Conservation (phyloP, 2,797 vertebrate genomes). For the Octomys mimax region DNA sequence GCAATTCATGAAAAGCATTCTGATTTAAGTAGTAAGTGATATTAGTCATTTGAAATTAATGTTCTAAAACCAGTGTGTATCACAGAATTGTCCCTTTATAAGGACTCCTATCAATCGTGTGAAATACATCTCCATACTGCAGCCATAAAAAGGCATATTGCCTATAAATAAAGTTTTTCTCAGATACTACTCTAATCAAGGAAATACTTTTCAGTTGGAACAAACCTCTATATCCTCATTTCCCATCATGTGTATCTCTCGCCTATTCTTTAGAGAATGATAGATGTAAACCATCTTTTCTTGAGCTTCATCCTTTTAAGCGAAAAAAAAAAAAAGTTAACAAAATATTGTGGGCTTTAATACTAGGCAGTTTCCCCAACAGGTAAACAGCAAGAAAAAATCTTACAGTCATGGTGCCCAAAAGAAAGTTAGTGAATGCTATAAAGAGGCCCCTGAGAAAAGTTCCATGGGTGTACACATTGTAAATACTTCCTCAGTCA, state of each 20-base stretch:
- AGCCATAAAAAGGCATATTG: not conserved
- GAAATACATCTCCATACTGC: not conserved
- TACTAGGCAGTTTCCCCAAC: not conserved
- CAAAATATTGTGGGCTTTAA: not conserved
- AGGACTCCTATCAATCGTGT: not conserved
- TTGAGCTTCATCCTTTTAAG: constrained; percentile 90
- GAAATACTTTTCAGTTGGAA: constrained; percentile 27
- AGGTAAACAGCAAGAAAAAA: constrained; percentile 24
- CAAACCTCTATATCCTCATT: constrained; percentile 89
- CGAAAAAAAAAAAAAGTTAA: not conserved
- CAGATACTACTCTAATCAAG: not conserved
- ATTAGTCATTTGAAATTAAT: not conserved
- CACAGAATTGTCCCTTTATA: not conserved
- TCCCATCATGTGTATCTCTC: constrained; percentile 96
- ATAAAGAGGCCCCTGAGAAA: constrained; percentile 23
- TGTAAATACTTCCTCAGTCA: not conserved
- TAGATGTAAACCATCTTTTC: constrained; percentile 93
- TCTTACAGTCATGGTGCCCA: not conserved
- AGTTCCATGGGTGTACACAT: not conserved
- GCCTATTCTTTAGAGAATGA: constrained; percentile 94
- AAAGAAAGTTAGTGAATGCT: not conserved
- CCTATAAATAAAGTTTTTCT: constrained; percentile 48
- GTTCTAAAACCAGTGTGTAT: not conserved
- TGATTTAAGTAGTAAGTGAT: not conserved
- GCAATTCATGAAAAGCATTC: not conserved